A percentile compares a stretch with the other conserved stretches of the same genome.
These are phyloP conservation scores for Myrmophylax atrothorax DNA, from an alignment of 2,113 vertebrate species.

Conservation along the genomic window DNA sequence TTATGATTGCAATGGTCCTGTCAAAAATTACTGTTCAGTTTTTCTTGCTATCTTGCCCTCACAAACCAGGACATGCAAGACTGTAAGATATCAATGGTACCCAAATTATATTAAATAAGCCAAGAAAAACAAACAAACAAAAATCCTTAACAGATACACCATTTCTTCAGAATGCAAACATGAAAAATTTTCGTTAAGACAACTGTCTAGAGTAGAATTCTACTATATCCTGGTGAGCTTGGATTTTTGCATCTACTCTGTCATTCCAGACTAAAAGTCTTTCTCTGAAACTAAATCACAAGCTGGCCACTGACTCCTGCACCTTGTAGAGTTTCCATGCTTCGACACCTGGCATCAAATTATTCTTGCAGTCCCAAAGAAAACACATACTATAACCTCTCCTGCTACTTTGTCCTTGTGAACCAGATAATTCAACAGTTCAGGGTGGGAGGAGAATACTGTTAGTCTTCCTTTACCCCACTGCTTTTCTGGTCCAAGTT, in stretches of 20 bases:
- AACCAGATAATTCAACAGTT: neutral
- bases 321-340: accelerated
- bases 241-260: neutral
- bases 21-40: neutral
- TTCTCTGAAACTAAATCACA: neutral
- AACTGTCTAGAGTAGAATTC: neutral
- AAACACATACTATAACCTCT: neutral
- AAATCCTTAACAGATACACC: accelerated
- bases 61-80: neutral
- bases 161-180: neutral
- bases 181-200: neutral
- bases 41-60: neutral
- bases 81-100: neutral
- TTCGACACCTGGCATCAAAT: neutral
- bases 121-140: neutral
- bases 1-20: neutral
- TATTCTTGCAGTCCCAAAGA: neutral
- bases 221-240: neutral
- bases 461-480: accelerated
- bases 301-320: neutral
- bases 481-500: neutral
- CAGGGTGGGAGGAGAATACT: neutral
- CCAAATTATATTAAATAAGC: neutral
- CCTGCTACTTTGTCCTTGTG: neutral
- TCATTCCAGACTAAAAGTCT: neutral